Evolutionary conservation across 2,113 vertebrate genomes (phyloP), one percentile per base, ranked within the genome.

Genomic region (Actenoides hombroni): DNA sequence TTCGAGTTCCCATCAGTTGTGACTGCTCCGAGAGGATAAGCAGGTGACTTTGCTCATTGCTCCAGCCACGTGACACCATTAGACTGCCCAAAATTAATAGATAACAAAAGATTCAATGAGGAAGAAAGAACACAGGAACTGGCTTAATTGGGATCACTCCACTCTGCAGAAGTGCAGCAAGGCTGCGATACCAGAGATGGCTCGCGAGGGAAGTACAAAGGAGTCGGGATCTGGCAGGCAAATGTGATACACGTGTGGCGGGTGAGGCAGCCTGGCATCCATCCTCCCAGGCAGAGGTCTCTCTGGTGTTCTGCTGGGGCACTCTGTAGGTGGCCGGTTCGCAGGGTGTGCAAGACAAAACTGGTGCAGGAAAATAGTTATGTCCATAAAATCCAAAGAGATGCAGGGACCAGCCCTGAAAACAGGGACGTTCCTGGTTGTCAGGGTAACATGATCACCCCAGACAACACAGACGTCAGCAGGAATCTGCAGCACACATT

Each of bases 391-490:
- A 90, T 16, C 86, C 73, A 68, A 37, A 69, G 65, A 86, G 76
- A 84, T 80, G 56, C 46, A 80, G 78, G 84, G 53, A 88, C 59
- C 70, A 86, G 61, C 86, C 80, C 83, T 3, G 11, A 67, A 59
- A 83, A 69, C n/a, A 69, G 69, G 87, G 92, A 92, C 88, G 78
- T n/a, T 91, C 86, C 73, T 69, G 75, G 96, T 96, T 95, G 95
- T 95, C 96, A 94, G 83, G 96, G 96, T 57, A 96, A 96, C 91
- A 0, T 16, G 48, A 96, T 96, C 85, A 64, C 78, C 86, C 86
- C 75, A 89, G 94, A 94, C 96, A 94, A 95, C 88, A 75, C 25
- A 57, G 77, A 84, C 79, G 80, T 96, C 92, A 97, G 87, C 84
- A 88, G 77, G 54, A 92, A 84, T 39, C 53, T 86, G 92, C 75